These are phyloP conservation scores for Sciurus carolinensis DNA, from an alignment of 2,797 vertebrate genomes.

Conservation along the genomic window DNA sequence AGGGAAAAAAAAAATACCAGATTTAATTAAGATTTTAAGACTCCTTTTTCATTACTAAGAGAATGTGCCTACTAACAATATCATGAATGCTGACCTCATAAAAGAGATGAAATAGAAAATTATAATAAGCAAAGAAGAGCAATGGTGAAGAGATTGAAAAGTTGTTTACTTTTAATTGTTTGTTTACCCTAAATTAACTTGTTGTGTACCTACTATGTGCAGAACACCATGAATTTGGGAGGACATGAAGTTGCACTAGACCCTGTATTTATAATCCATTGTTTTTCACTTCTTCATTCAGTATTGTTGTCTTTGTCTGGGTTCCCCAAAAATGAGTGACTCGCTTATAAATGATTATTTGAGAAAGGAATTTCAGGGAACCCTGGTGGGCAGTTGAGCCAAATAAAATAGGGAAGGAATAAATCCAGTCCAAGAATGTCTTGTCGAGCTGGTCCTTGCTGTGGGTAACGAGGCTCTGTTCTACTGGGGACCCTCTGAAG, in stretches of 20 bases:
- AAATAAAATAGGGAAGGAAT: background rate
- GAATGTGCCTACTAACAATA: slow-evolving; percentile 33
- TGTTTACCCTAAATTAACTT: slow-evolving; percentile 55
- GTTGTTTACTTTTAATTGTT: slow-evolving; percentile 39
- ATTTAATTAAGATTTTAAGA: slow-evolving; percentile 79
- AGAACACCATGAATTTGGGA: background rate
- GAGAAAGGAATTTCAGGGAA: slow-evolving; percentile 23
- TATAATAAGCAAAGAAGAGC: slow-evolving; percentile 3
- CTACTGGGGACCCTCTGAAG: background rate
- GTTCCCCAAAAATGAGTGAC: background rate
- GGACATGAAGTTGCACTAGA: background rate
- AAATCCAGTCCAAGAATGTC: background rate
- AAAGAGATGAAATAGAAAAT: slow-evolving; percentile 6
- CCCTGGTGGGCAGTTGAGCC: background rate
- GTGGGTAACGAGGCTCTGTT: background rate
- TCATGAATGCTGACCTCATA: slow-evolving; percentile 52
- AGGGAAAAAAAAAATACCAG: slow-evolving; percentile 6
- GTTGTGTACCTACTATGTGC: background rate
- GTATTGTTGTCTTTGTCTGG: background rate
- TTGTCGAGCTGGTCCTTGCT: background rate
- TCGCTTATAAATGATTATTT: background rate
- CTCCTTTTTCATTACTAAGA: slow-evolving; percentile 49
- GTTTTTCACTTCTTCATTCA: background rate
- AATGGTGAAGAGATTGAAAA: background rate
- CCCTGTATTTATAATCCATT: background rate